phyloP scores from a whole-genome alignment of 2,888 invertebrate genomes.

The Apoda limacodes region DNA sequence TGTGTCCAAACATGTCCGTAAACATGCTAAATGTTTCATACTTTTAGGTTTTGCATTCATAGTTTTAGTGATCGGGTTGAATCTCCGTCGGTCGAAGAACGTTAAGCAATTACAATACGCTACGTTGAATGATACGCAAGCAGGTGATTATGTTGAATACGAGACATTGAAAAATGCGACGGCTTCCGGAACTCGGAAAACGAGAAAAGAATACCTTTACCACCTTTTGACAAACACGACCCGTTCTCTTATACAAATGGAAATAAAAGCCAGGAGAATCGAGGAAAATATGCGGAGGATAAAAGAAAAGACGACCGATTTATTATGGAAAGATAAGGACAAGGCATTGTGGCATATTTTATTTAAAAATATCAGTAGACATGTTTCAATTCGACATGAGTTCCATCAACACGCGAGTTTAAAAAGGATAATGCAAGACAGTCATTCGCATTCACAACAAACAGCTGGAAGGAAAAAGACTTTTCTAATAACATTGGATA shows the following conservation, averaged over 20 bases:
- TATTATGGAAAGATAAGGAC: conserved; percentile 68
- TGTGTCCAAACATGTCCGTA: conserved; percentile 45
- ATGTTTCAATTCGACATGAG: conserved; percentile 62
- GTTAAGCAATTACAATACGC: conserved; percentile 28
- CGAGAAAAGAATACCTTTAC: conserved; percentile 65
- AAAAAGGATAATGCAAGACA: conserved; percentile 56
- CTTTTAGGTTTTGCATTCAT: conserved; percentile 43
- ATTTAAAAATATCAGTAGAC: conserved; percentile 66
- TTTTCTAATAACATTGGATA: too few species aligned
- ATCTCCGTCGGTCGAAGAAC: conserved; percentile 24
- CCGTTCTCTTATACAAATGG: conserved; percentile 69
- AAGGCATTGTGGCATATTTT: conserved; percentile 66
- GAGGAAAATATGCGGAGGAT: conserved; percentile 70
- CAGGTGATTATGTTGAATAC: conserved; percentile 36
- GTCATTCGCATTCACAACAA: conserved; percentile 34
- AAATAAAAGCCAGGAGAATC: conserved; percentile 67
- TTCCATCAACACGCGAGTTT: conserved; percentile 62
- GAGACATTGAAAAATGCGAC: conserved; percentile 50
- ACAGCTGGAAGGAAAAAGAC: conserved; percentile 38
- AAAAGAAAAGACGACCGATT: conserved; percentile 67
- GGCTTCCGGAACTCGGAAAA: conserved; percentile 41
- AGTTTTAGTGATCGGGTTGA: conserved; percentile 41
- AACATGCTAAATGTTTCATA: conserved; percentile 52
- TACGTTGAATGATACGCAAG: conserved; percentile 28
- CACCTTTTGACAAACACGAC: conserved; percentile 67